Evolutionary conservation across 1,140 invertebrate species (phyloP).

Genomic region (Neodiprion lecontei): DNA sequence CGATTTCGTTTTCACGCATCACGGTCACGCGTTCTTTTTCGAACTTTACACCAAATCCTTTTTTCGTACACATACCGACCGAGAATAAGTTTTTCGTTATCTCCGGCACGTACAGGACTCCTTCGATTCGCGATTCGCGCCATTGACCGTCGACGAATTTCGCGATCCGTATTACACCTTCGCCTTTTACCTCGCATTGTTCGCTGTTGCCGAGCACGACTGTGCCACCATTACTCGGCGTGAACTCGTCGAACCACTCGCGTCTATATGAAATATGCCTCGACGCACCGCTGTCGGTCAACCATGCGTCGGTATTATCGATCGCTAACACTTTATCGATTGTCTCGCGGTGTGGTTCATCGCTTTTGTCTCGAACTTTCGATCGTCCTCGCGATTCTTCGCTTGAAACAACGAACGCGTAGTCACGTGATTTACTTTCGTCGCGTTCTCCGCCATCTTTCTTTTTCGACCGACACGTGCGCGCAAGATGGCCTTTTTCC

Average conservation of each 20-base stretch:
- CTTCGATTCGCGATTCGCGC: neutral
- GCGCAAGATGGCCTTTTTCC: neutral
- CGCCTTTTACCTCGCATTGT: neutral
- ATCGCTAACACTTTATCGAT: neutral
- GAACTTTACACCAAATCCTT: conserved; percentile 24
- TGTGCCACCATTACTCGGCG: neutral
- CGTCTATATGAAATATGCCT: neutral
- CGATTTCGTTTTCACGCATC: conserved; percentile 24
- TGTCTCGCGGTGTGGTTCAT: neutral
- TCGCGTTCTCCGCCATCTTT: conserved; percentile 1
- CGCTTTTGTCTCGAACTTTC: neutral
- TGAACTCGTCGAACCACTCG: neutral
- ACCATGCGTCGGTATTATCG: neutral
- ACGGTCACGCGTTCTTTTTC: conserved; percentile 18
- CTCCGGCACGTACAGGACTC: conserved; percentile 24
- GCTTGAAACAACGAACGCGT: neutral
- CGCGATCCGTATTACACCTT: conserved; percentile 14
- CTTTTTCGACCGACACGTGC: conserved; percentile 4
- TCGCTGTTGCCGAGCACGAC: neutral
- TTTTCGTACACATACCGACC: conserved; percentile 20
- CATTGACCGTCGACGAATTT: conserved; percentile 9
- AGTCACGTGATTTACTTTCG: conserved; percentile 6
- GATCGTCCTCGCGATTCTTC: neutral
- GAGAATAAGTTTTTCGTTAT: conserved; percentile 29
- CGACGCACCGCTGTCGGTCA: neutral